Evolutionary conservation across 2,888 invertebrate genomes (phyloP), one percentile per base, ranked within the genome.

Genomic region (Scaeva pyrastri): DNA sequence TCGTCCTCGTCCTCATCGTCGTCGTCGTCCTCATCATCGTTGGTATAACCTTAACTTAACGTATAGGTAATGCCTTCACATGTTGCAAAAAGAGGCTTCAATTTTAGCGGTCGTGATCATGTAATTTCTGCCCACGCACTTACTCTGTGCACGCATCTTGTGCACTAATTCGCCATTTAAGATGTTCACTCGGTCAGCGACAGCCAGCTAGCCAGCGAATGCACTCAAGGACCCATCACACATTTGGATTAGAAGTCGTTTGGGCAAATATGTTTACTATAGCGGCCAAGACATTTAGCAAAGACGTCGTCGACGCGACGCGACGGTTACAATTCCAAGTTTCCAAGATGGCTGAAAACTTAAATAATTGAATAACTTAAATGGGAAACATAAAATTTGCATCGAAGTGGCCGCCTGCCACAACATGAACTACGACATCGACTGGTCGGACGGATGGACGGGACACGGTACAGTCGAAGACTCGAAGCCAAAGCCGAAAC

Each of bases 111-210:
- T 91, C 91, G 91, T 92, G 91, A 91, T 92, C 91, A 90, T 91
- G 92, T 91, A 91, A 92, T 91, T 91, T 90, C 92, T 91, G 90
- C 91, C 91, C 91, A 91, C 91, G 91, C 91, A 91, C 89, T 86
- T 81, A 88, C 86, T 86, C 70, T 60, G 74, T 78, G 86, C 86
- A 86, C 86, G 86, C 86, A 86, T 86, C 86, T 86, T 72, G 56
- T 86, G 86, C 82, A 86, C 86, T 86, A 86, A 86, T 86, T 86
- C 86, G 82, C 86, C 86, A 82, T 86, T 86, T 86, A 86, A 78
- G 82, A 81, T 74, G 77, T 71, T 86, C 86, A 74, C 74, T 82
- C 86, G 86, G 77, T 78, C 82, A 81, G 81, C 55, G 60, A 85
- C 80, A 79, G 68, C 62, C 45, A 62, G 58, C 8, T 2, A 50